These are phyloP conservation scores for Echinometra lucunter DNA, from an alignment of 53 echinoderm and acorn worm species.

Conservation along the genomic window DNA sequence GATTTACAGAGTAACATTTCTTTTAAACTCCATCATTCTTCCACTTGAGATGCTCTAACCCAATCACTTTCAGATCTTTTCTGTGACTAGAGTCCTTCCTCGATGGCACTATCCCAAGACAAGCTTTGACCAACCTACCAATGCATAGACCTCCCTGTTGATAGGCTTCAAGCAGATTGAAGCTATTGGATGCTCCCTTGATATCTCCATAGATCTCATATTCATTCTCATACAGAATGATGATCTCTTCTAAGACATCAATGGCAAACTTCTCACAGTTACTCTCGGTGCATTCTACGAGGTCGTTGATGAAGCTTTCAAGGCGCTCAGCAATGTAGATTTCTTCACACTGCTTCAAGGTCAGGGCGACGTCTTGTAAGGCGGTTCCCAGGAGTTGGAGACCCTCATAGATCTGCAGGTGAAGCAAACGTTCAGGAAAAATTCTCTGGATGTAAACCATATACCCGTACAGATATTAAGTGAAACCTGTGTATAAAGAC, in stretches of 20 bases:
- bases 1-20: neutral
- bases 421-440: neutral
- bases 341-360: conserved; percentile 73
- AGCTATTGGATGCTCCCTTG: conserved; percentile 78
- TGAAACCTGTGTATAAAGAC: too few relatives aligned
- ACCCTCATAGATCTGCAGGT: conserved; percentile 73
- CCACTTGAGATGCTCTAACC: neutral
- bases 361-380: conserved; percentile 74
- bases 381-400: conserved; percentile 78
- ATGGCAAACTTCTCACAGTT: conserved; percentile 74
- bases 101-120: conserved; percentile 40
- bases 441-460: neutral
- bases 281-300: conserved; percentile 72
- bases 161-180: conserved; percentile 78
- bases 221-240: conserved; percentile 75
- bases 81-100: neutral
- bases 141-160: conserved; percentile 89
- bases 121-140: conserved; percentile 81
- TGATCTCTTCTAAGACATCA: conserved; percentile 71
- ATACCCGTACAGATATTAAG: too few relatives aligned
- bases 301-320: conserved; percentile 81
- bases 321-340: conserved; percentile 77
- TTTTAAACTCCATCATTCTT: neutral
- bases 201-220: conserved; percentile 92
- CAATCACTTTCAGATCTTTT: neutral